Evolutionary conservation across 2,888 invertebrate species (phyloP), one percentile per base, ranked within the genome.

Genomic region (Rhamphomyia laevipes): DNA sequence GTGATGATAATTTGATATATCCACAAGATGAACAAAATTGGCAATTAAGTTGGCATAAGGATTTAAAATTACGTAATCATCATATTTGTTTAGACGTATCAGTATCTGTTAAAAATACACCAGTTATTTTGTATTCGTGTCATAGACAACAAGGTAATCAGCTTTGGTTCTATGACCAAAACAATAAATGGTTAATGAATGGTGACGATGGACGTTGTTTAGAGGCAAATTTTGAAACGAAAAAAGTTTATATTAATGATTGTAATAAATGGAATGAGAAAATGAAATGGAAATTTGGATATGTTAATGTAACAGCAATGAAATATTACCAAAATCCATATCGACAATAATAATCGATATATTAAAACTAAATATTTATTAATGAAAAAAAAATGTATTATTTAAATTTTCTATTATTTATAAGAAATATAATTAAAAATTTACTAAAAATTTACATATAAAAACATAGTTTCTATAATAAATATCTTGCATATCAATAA

Each of bases 141-240:
- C 95, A 96, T 63, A 84, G 89, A 1, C 83, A 85, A 63, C 84
- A 87, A 50, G 95, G 95, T 2, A 96, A 96, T 71, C 96, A 96
- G 67, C 76, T 86, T 56, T 96, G 92, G 87, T 79, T 80, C 58
- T 94, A 90, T 63, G 77, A 86, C 56, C 63, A 75, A 54, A 81
- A 84, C 57, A 70, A 54, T 27, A 52, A 62, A 18, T 63, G 64
- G 65, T 9, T 66, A 13, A 54, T 62, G 5, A 65, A 66, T 35
- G 67, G 67, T 1, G 86, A 3, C 75, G 78, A 60, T 13, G 75
- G 77, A 12, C 77, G 84, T 56, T 95, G 94, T 62, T 65, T 95
- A 45, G 92, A 93, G 62, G 78, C 81, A 59, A 81, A 87, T 59
- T 74, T 77, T 0, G 69, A 72, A 0, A 72, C 74, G 13, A 77